Evolutionary conservation across 2,888 invertebrate species (phyloP).

Genomic region (Ophion costatus): DNA sequence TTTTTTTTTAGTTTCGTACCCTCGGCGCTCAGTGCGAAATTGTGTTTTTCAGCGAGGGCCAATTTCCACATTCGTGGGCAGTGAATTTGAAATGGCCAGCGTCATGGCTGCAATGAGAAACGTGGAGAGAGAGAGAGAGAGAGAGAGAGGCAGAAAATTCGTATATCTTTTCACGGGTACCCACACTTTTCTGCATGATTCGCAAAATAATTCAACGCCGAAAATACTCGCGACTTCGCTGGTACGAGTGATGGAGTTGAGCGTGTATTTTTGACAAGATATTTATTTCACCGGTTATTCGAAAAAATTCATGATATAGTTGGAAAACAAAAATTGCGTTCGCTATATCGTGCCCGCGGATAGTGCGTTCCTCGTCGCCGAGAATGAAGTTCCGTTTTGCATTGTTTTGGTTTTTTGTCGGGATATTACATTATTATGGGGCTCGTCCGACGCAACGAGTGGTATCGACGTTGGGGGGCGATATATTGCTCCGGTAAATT

Average conservation of each 20-base stretch:
- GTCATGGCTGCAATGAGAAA: conserved; percentile 23
- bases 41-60: conserved; percentile 79
- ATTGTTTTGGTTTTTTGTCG: conserved; percentile 71
- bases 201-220: conserved; percentile 78
- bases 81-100: conserved; percentile 79
- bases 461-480: conserved; percentile 79
- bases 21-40: conserved; percentile 74
- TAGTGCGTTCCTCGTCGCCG: neutral
- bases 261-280: conserved; percentile 74
- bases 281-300: conserved; percentile 73
- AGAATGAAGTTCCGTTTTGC: conserved; percentile 43
- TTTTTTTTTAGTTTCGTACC: conserved; percentile 41
- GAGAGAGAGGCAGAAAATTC: neutral
- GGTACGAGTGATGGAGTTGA: conserved; percentile 71
- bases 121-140: neutral
- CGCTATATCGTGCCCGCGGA: neutral
- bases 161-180: conserved; percentile 40
- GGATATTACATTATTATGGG: conserved; percentile 79
- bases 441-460: conserved; percentile 80
- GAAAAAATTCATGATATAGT: conserved; percentile 52
- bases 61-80: conserved; percentile 77
- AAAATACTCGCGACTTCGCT: conserved; percentile 74
- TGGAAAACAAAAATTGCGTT: conserved; percentile 41
- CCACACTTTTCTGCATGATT: conserved; percentile 68
- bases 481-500: conserved; percentile 81